A percentile compares a stretch with the other conserved stretches of the same genome.
Evolutionary conservation across 92 coral and sea anemone species (phyloP).

Genomic region (Plumapathes pennacea): DNA sequence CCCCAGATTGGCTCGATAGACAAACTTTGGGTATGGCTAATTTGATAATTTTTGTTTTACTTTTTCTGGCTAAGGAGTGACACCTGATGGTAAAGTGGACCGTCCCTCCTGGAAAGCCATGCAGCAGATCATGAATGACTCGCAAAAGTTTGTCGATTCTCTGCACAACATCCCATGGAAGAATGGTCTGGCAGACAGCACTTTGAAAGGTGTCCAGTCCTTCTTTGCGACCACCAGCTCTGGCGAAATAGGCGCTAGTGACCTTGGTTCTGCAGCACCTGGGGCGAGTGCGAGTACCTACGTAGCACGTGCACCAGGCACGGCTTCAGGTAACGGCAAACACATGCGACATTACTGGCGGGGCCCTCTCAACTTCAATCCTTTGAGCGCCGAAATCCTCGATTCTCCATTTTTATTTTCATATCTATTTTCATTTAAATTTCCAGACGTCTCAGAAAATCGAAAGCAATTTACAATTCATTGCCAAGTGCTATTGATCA

Average conservation of each 20-base stretch:
- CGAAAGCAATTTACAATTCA: too few relatives aligned
- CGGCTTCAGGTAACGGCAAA: constrained; percentile 31
- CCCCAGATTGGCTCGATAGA: too few relatives aligned
- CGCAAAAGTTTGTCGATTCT: constrained; percentile 88
- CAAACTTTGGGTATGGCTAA: not conserved
- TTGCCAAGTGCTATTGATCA: too few relatives aligned
- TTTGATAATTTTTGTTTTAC: not conserved
- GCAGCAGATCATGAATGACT: constrained; percentile 92
- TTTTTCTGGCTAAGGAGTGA: constrained; percentile 56
- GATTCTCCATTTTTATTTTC: too few relatives aligned
- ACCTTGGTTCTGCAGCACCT: constrained; percentile 75
- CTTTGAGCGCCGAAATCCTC: too few relatives aligned
- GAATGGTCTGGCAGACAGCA: constrained; percentile 75
- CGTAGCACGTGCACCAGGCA: constrained; percentile 32
- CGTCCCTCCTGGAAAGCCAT: constrained; percentile 95
- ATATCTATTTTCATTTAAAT: too few relatives aligned
- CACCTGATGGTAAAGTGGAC: constrained; percentile 85
- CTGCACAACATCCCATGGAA: constrained; percentile 70
- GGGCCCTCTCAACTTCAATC: too few relatives aligned
- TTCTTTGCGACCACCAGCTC: constrained; percentile 81
- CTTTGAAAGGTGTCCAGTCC: constrained; percentile 82
- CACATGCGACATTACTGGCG: too few relatives aligned
- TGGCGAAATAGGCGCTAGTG: constrained; percentile 80
- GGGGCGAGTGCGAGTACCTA: constrained; percentile 89
- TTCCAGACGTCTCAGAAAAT: too few relatives aligned